Conservation (phyloP, 2,888 invertebrate genomes). For the Drymonia ruficornis region DNA sequence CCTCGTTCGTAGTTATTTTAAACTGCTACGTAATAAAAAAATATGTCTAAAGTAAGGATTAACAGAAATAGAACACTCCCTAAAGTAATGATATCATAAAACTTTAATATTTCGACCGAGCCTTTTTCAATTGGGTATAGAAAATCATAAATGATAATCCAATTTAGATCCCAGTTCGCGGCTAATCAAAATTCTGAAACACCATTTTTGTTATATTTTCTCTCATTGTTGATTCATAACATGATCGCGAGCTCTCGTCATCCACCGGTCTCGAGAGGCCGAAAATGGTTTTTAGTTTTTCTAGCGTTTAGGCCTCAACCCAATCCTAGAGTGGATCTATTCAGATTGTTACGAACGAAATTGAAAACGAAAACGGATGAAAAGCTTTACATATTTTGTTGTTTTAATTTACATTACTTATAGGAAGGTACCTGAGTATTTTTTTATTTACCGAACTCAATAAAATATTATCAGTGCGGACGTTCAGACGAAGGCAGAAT, state of each 20-base stretch:
- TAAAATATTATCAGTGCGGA: constrained; percentile 19
- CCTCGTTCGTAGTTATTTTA: too few species aligned
- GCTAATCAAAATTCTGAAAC: constrained; percentile 2
- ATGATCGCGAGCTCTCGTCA: constrained; percentile 38
- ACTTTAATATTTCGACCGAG: constrained; percentile 2
- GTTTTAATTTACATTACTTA: constrained; percentile 11
- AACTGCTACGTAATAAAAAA: too few species aligned
- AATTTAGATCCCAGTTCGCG: constrained; percentile 5
- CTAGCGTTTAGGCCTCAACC: constrained; percentile 42
- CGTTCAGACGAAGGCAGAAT: constrained; percentile 11
- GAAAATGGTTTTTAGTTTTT: constrained; percentile 54
- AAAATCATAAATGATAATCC: constrained; percentile 5
- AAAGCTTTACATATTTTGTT: constrained; percentile 17
- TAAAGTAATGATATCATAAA: constrained; percentile 1
- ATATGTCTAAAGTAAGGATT: too few species aligned
- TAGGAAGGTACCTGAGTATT: too few species aligned
- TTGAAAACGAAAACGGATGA: constrained; percentile 34
- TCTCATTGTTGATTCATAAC: constrained; percentile 44
- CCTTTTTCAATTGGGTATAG: neutral
- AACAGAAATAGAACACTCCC: too few species aligned
- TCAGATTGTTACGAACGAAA: constrained; percentile 31
- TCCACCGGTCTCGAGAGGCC: constrained; percentile 30
- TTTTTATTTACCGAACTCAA: constrained; percentile 23
- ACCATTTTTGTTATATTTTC: constrained; percentile 28
- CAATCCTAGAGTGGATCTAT: constrained; percentile 48